Evolutionary conservation across 2,888 invertebrate genomes (phyloP), one percentile per base, ranked within the genome.

Genomic region (Drepana falcataria): DNA sequence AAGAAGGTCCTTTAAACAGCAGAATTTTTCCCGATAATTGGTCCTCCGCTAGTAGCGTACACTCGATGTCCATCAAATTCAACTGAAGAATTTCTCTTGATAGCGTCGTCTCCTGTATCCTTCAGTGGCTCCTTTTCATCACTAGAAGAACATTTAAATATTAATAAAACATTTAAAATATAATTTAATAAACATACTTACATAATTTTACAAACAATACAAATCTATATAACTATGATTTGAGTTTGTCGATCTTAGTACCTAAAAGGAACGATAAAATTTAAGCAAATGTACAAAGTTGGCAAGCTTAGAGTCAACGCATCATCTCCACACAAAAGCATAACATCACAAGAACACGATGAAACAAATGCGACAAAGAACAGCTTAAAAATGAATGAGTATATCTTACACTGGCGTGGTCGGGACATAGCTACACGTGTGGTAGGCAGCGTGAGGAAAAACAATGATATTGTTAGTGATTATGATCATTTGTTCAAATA

Each of bases 1-100:
- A 33, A 51, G 37, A 44, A 49, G 33, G 49, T 53, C 53, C 49
- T 66, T 85, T 93, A 96, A 69, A 97, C 97, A 54, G 96, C 96
- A n/a, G 97, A 97, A 82, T 97, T 96, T 90, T 97, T 96, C 68
- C 96, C 96, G 74, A 96, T 95, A 69, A 96, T 94, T 69, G 94
- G 95, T 57, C 96, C 95, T 59, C 96, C 96, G 57, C 96, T 95
- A 75, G 95, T 95, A 48, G 96, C 95, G 74, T 95, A 95, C 44
- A 96, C 96, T 69, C 95, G 94, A 73, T 94, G 94, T 3, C 96
- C 95, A 72, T 96, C 96, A 77, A 95, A 96, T 77, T 96, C 96
- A 35, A 96, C 94, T 35, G 95, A 95, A 55, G 95, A 94, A 69
- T 95, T 95, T 62, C 95, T 94, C 73, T 94, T 95, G 66, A 94